phyloP scores from a whole-genome alignment of 1,140 invertebrate genomes.

The Leptopilina clavipes region DNA sequence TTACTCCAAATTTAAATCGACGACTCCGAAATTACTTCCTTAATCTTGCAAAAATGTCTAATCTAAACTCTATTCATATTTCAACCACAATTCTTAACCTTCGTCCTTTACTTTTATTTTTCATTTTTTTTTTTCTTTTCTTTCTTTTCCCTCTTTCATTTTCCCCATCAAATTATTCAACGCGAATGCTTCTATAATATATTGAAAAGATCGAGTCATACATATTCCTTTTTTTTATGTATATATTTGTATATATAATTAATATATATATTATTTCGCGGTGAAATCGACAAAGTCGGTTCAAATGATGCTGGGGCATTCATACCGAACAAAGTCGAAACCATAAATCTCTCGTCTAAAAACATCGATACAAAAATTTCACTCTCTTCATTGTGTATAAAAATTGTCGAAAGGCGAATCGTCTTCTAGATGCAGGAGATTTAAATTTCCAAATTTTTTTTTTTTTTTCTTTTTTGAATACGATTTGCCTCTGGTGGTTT shows the following conservation, averaged over 20 bases:
- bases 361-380: slow-evolving; percentile 66
- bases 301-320: not conserved
- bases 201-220: slow-evolving; percentile 55
- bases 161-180: slow-evolving; percentile 51
- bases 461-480: not conserved
- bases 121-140: slow-evolving; percentile 47
- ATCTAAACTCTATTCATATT: slow-evolving; percentile 74
- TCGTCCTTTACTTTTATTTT: not conserved
- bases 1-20: slow-evolving; percentile 29
- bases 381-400: slow-evolving; percentile 28
- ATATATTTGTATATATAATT: slow-evolving; percentile 44
- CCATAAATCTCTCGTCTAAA: slow-evolving; percentile 66
- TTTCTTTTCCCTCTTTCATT: slow-evolving; percentile 50
- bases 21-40: not conserved
- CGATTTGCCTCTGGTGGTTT: not conserved
- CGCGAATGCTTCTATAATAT: slow-evolving; percentile 55
- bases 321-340: slow-evolving; percentile 50
- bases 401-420: not conserved
- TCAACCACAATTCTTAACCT: slow-evolving; percentile 68
- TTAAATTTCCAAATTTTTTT: too few relatives aligned
- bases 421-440: not conserved
- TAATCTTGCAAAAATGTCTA: slow-evolving; percentile 62
- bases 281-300: slow-evolving; percentile 7
- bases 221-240: slow-evolving; percentile 38
- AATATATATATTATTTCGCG: slow-evolving; percentile 30